These are phyloP conservation scores for Scarus forsteni DNA, from an alignment of 2,797 vertebrate genomes.

Conservation along the genomic window DNA sequence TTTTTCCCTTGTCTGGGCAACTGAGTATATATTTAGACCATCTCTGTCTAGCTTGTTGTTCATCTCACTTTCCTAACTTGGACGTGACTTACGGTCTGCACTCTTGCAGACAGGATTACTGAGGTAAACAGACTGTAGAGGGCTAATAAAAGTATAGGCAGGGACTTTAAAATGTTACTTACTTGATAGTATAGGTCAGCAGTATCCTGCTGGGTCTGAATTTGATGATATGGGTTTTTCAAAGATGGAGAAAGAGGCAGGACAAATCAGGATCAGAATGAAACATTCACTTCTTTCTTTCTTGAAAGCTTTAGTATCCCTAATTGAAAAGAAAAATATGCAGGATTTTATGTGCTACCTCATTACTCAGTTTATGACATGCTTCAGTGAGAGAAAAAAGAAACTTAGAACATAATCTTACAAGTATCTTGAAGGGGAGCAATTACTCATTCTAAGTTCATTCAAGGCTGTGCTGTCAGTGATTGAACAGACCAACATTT, in stretches of 20 bases:
- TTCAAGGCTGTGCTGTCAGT: slow-evolving; percentile 22
- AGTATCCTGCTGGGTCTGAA: slow-evolving; percentile 20
- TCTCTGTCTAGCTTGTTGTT: slow-evolving; percentile 16
- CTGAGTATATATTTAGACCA: background rate
- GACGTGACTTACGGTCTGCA: slow-evolving; percentile 13
- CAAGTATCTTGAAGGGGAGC: slow-evolving; percentile 32
- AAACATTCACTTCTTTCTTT: slow-evolving; percentile 36
- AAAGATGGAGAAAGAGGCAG: background rate
- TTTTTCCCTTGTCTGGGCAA: too few species aligned
- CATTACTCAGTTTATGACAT: slow-evolving; percentile 38
- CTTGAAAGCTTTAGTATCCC: slow-evolving; percentile 35
- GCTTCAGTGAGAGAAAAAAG: slow-evolving; percentile 22
- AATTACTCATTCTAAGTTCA: slow-evolving; percentile 47
- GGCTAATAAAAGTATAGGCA: slow-evolving; percentile 11
- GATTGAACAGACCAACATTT: slow-evolving; percentile 21
- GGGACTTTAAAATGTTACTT: slow-evolving; percentile 22
- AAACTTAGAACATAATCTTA: slow-evolving; percentile 36
- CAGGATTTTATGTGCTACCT: slow-evolving; percentile 29
- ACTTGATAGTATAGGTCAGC: slow-evolving; percentile 22
- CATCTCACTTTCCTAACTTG: slow-evolving; percentile 12
- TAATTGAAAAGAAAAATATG: slow-evolving; percentile 39
- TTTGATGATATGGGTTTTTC: slow-evolving; percentile 6
- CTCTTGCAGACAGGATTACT: slow-evolving; percentile 19
- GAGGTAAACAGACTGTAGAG: slow-evolving; percentile 20
- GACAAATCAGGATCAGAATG: background rate